A percentile compares a stretch with the other conserved stretches of the same genome.
Evolutionary conservation across 2,113 vertebrate genomes (phyloP).

Genomic region (Argyrosomus japonicus): DNA sequence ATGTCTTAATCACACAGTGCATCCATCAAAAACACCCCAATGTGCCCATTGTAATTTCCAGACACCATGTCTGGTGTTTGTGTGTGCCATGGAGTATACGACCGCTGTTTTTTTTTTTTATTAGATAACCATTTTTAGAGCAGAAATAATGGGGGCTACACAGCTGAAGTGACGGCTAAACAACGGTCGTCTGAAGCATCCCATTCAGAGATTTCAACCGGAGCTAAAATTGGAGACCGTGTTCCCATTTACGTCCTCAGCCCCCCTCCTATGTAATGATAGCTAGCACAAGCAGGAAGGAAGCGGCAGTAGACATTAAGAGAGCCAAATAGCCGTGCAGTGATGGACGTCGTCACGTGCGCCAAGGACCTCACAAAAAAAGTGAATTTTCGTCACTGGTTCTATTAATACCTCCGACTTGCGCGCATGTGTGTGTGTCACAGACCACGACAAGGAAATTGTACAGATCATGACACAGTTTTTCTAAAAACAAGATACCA

Average conservation of each 20-base stretch:
- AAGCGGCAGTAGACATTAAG: conserved; percentile 66
- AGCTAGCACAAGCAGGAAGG: conserved; percentile 66
- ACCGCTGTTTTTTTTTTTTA: conserved; percentile 23
- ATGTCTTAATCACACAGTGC: conserved; percentile 74
- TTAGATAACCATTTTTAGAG: conserved; percentile 48
- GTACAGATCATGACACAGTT: background rate
- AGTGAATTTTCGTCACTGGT: conserved; percentile 29
- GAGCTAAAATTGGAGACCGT: conserved; percentile 57
- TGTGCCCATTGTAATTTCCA: conserved; percentile 51
- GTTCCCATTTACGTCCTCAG: conserved; percentile 11
- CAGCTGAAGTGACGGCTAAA: conserved; percentile 48
- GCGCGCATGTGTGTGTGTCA: background rate
- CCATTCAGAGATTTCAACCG: conserved; percentile 26
- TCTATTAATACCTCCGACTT: conserved; percentile 27
- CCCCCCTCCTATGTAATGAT: conserved; percentile 66
- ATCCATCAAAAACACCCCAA: conserved; percentile 38
- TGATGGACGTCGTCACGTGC: conserved; percentile 47
- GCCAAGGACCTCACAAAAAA: conserved; percentile 27
- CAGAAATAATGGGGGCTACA: conserved; percentile 47
- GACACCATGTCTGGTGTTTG: conserved; percentile 16
- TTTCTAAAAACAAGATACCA: background rate
- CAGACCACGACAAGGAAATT: conserved; percentile 5
- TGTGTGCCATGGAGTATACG: background rate
- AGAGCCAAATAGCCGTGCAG: conserved; percentile 63
- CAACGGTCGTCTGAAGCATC: conserved; percentile 31